Conservation (phyloP, 2,888 invertebrate genomes). For the Chrysodeixis includens region DNA sequence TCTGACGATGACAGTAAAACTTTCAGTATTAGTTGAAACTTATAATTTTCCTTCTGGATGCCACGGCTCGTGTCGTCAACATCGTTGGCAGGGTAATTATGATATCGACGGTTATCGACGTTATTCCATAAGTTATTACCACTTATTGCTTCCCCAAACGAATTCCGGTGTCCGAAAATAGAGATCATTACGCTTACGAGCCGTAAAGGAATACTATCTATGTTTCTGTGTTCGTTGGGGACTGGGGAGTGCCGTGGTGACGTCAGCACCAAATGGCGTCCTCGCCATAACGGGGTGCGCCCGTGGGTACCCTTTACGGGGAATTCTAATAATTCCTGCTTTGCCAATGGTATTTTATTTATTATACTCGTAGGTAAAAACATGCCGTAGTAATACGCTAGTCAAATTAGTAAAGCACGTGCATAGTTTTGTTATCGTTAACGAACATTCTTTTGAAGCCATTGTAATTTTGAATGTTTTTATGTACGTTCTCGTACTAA, state of each 20-base stretch:
- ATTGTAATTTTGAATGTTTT: slow-evolving; percentile 6
- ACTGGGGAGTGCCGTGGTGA: slow-evolving; percentile 74
- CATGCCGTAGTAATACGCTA: slow-evolving; percentile 40
- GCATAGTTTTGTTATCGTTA: slow-evolving; percentile 25
- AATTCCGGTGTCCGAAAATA: slow-evolving; percentile 52
- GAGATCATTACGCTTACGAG: slow-evolving; percentile 48
- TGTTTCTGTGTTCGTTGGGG: slow-evolving; percentile 50
- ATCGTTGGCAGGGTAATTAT: slow-evolving; percentile 4
- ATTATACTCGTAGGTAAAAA: slow-evolving; percentile 21
- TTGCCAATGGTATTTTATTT: slow-evolving; percentile 34
- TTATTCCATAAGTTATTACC: slow-evolving; percentile 13
- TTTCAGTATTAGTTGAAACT: neutral
- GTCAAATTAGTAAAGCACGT: slow-evolving; percentile 34
- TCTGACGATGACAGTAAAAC: neutral
- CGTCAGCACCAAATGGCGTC: slow-evolving; percentile 71
- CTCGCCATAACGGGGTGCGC: slow-evolving; percentile 75
- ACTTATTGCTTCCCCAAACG: neutral
- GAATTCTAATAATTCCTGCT: slow-evolving; percentile 50
- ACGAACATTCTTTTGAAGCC: slow-evolving; percentile 15
- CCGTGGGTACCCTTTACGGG: slow-evolving; percentile 68
- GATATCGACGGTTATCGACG: neutral
- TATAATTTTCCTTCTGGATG: neutral
- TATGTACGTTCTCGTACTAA: neutral
- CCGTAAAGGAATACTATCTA: slow-evolving; percentile 47
- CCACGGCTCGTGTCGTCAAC: neutral